Evolutionary conservation across 2,797 vertebrate genomes (phyloP).

Genomic region (Anguilla anguilla): DNA sequence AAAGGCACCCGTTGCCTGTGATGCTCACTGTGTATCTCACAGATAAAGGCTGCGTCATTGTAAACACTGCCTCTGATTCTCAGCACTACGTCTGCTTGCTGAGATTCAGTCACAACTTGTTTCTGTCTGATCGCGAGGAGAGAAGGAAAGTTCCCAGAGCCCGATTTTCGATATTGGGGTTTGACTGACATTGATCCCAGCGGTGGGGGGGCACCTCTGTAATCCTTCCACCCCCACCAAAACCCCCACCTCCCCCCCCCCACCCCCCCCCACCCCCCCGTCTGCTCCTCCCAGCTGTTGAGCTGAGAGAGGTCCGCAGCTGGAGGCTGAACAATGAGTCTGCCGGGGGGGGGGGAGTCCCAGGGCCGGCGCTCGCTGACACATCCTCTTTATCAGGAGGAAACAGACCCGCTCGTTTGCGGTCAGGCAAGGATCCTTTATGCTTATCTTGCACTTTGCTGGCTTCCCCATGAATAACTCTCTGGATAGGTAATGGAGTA

Average conservation of each 20-base stretch:
- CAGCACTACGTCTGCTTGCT: background rate
- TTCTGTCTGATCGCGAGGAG: background rate
- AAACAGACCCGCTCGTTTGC: constrained; percentile 69
- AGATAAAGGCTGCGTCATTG: constrained; percentile 7
- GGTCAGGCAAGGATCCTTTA: constrained; percentile 63
- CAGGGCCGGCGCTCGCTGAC: constrained; percentile 50
- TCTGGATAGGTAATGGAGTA: constrained; percentile 68
- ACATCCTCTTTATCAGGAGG: constrained; percentile 72
- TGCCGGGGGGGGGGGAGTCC: constrained; percentile 58
- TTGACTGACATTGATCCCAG: background rate
- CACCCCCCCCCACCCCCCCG: background rate
- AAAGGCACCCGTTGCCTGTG: background rate
- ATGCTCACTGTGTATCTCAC: background rate
- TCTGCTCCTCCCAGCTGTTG: background rate
- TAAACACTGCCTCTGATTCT: background rate
- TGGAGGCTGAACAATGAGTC: constrained; percentile 11
- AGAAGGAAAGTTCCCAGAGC: background rate
- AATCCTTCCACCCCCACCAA: background rate
- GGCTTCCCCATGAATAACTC: constrained; percentile 65
- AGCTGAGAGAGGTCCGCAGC: background rate
- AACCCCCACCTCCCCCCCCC: background rate
- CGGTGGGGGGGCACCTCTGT: background rate
- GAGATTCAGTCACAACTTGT: background rate
- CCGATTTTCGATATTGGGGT: background rate
- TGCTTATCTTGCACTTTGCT: constrained; percentile 67